Percentiles rank a stretch among this genome's conserved stretches.
phyloP scores from a whole-genome alignment of 2,113 vertebrate genomes.

The Mixornis gularis region DNA sequence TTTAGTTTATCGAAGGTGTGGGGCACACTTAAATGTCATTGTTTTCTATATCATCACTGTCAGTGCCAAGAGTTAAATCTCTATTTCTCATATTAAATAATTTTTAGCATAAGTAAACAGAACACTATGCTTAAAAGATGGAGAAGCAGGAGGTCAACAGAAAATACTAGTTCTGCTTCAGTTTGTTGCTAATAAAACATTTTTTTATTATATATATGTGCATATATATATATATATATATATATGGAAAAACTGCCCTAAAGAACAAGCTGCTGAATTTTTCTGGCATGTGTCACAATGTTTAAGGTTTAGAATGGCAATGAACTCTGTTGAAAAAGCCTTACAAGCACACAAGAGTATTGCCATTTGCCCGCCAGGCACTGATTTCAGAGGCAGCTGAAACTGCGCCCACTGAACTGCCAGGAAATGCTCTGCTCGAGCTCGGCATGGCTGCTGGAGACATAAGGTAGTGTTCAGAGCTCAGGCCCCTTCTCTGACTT shows the following conservation, averaged over 20 bases:
- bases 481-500: not conserved
- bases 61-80: not conserved
- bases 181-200: not conserved
- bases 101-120: not conserved
- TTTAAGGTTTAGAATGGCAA: slow-evolving; percentile 56
- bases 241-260: slow-evolving; percentile 19
- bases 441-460: not conserved
- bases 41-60: not conserved
- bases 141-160: not conserved
- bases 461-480: slow-evolving; percentile 12
- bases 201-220: not conserved
- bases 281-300: slow-evolving; percentile 63
- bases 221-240: not conserved
- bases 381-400: slow-evolving; percentile 13
- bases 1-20: not conserved
- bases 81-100: not conserved
- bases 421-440: not conserved
- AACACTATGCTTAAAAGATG: not conserved
- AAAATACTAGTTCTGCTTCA: not conserved
- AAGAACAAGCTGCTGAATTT: slow-evolving; percentile 20
- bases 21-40: not conserved
- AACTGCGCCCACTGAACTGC: slow-evolving; percentile 7
- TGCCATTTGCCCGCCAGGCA: slow-evolving; percentile 43
- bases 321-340: slow-evolving; percentile 52
- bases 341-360: not conserved